Evolutionary conservation across 2,113 vertebrate species (phyloP), one percentile per base, ranked within the genome.

Genomic region (Hyla sarda): DNA sequence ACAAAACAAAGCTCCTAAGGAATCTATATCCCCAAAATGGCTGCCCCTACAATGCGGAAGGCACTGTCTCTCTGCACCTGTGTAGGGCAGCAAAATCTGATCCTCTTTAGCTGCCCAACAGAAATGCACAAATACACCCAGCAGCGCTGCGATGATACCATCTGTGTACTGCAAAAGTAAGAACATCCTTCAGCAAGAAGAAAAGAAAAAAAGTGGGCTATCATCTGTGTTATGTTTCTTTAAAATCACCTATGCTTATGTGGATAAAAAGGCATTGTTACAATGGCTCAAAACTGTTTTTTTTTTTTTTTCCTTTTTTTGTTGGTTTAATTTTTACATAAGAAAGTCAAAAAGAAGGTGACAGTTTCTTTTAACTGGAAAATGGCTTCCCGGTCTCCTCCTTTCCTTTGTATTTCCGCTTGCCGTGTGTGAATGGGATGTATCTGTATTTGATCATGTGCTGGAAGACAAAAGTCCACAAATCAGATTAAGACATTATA

Each of bases 361-460:
- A 92, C 89, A 87, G 87, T 89, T 88, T 91, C 90, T 91, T 94
- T 95, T 99, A 99, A 94, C 98, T 99, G 92, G 98, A 97, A 93
- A 99, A 99, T 74, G 97, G 81, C 96, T 99, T 99, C 90, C 94
- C 96, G 93, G 93, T 94, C 19, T 99, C 98, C 83, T 99, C 98
- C 90, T 98, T 99, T 93, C 98, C 98, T 96, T 96, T 97, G 95
- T 99, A 99, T 92, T 95, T 97, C 95, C 97, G 97, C 95, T 99
- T 99, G 88, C 98, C 98, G 0, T 99, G 98, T 89, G 98, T 99
- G 95, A 99, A 98, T 34, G 98, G 98, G 89, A 99, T 96, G 95
- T 99, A 99, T 94, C 98, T 97, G 94, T 99, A 99, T 94, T 99
- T 99, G 92, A 99, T 92, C 98, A 99, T 99, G 94, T 99, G 98